Evolutionary conservation across 2,888 invertebrate species (phyloP), one percentile per base, ranked within the genome.

Genomic region (Philhelius pedissequus): DNA sequence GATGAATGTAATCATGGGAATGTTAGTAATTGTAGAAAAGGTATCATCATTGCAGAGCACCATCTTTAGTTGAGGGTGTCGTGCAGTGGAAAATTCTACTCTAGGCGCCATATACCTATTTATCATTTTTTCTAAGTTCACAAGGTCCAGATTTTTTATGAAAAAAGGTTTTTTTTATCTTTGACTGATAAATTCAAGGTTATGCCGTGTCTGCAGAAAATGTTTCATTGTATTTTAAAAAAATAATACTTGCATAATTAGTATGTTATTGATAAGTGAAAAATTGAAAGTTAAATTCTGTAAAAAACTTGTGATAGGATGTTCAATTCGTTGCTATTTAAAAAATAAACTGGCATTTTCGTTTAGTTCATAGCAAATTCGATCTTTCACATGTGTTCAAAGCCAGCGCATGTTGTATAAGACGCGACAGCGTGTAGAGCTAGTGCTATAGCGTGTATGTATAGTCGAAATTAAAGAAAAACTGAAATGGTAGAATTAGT

Each of bases 1-100:
- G 45, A 80, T 80, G 79, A 74, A 80, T 80, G 79, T 62, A 74
- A 74, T 79, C 74, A 80, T 74, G 60, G 68, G 52, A 68, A 62
- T 80, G 74, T 68, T 56, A 52, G 40, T 40, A 13, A 1, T 32
- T 20, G 5, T 5, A 58, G 68, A 52, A 73, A 60, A 74, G 68
- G 60, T 74, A 60, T 54, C 68, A 45, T 80, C 62, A 62, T 80
- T 74, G 74, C 58, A 32, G 13, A 54, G 25, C 13, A 15, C 15
- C n/a, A 50, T 69, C 58, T 60, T 48, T 38, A 48, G 13, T 32
- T 15, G 40, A 27, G 60, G 35, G 58, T 66, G 43, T 50, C n/a
- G 58, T 48, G 45, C 30, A 35, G 32, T 38, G 62, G 13, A 18
- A 32, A 32, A 22, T 52, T 25, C n/a, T 35, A 22, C 43, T 38